Base-by-base conservation (phyloP, 1,140 invertebrate species). In the Scaptomyza hsui region DNA sequence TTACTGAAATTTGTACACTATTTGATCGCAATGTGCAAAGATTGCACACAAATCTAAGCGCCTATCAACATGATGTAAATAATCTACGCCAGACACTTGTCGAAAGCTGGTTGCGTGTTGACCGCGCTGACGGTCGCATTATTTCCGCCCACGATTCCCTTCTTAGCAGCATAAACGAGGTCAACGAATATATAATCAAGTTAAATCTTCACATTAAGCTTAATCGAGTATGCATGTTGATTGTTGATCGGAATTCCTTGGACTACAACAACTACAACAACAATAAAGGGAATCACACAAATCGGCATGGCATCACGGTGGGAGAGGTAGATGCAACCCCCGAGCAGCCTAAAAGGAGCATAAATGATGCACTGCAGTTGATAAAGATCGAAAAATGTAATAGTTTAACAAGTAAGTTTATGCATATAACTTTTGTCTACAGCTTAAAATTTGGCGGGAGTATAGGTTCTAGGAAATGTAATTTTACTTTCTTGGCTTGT, bases 171-270 rank as follows among this genome's bases (percentile, higher is more conserved):
- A 41, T 85, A 1, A 81, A 45, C 49, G 19, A 48, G 3, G 45
- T 86, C 0, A 86, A 86, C 26, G 62, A 69, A 0, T 15, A 53
- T 39, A 41, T 74, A 2, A 77, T 77, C 1, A 74, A 71, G 37
- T 51, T 86, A 9, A 77, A 68, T 42, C 39, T 81, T 13, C 53
- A 70, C 9, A 61, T 85, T 3, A 61, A 77, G 16, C 37, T 80
- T 0, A 77, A 77, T 24, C 15, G 24, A 1, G 9, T 53, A n/a
- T 15, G 9, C 2, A 29, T 32, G 15, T 49, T 29, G 24, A 35
- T 18, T 15, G 29, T 21, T 1, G 29, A 42, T 3, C 4, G n/a
- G 0, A 9, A 26, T 29, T 57, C 21, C n/a, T 1, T 29, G 9
- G 16, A 24, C 1, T 15, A n/a, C 0, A 32, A 69, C 6, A 29